phyloP scores from a whole-genome alignment of 2,113 vertebrate genomes.

The Mesocricetus auratus region DNA sequence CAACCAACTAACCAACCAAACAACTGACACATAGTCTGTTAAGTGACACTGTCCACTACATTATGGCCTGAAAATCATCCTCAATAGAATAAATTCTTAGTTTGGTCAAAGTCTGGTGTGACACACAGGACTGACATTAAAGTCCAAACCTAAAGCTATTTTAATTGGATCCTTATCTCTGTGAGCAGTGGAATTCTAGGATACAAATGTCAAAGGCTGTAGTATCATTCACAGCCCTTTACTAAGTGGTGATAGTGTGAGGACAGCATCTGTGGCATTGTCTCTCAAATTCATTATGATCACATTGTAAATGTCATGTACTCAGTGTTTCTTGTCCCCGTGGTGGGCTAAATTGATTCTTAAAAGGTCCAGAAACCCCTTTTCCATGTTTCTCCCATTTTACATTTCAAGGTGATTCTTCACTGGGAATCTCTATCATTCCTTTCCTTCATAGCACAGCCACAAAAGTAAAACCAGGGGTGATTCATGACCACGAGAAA shows the following conservation, averaged over 20 bases:
- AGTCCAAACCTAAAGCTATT: constrained; percentile 62
- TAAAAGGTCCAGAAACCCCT: not conserved
- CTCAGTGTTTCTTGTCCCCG: not conserved
- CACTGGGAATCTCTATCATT: not conserved
- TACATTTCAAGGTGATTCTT: constrained; percentile 19
- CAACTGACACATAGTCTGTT: accelerated
- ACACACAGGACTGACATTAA: not conserved
- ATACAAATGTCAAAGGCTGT: constrained; percentile 48
- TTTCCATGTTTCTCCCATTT: not conserved
- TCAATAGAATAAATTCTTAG: not conserved
- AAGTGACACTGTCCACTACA: not conserved
- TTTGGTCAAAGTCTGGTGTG: not conserved
- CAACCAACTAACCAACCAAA: not conserved
- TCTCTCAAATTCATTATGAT: not conserved
- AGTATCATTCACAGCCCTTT: not conserved
- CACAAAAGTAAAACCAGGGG: not conserved
- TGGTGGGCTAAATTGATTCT: not conserved
- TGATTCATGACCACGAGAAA: constrained; percentile 23
- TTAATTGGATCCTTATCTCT: constrained; percentile 72
- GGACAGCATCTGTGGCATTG: too few species aligned
- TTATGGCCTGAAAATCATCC: not conserved
- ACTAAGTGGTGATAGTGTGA: not conserved
- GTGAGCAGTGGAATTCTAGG: constrained; percentile 66
- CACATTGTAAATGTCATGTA: not conserved
- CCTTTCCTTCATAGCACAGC: constrained; percentile 4